These are phyloP conservation scores for Phaonia tiefii DNA, from an alignment of 2,888 invertebrate genomes.

Conservation along the genomic window DNA sequence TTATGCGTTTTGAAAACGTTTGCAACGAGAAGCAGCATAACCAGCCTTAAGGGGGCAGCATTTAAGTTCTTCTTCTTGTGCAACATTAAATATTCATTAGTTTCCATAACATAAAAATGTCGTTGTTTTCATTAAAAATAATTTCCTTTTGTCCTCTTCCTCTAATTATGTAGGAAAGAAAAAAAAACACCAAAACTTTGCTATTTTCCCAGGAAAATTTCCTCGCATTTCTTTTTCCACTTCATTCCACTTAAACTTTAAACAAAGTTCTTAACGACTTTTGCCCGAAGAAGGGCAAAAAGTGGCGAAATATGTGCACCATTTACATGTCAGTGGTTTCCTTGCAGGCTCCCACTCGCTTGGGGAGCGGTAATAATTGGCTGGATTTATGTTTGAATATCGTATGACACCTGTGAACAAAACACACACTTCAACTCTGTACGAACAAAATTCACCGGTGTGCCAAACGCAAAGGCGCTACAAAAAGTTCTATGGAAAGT, in stretches of 20 bases:
- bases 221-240: conserved; percentile 6
- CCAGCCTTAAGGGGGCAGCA: not conserved
- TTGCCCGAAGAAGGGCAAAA: not conserved
- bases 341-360: conserved; percentile 17
- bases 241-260: conserved; percentile 10
- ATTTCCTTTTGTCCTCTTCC: conserved; percentile 47
- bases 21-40: too few species aligned
- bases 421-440: not conserved
- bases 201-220: conserved; percentile 50
- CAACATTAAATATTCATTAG: conserved; percentile 79
- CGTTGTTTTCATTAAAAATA: conserved; percentile 62
- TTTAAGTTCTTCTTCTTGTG: conserved; percentile 2
- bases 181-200: conserved; percentile 5
- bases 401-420: conserved; percentile 28
- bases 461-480: too few species aligned
- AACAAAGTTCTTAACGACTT: conserved; percentile 15
- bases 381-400: conserved; percentile 29
- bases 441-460: conserved; percentile 14
- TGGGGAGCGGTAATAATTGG: conserved; percentile 10
- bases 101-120: conserved; percentile 60
- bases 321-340: conserved; percentile 77
- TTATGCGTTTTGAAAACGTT: not conserved
- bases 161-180: conserved; percentile 50
- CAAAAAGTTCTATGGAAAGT: conserved; percentile 18
- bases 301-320: conserved; percentile 58